phyloP scores from a whole-genome alignment of 2,113 vertebrate genomes.

The Nesogale talazaci region DNA sequence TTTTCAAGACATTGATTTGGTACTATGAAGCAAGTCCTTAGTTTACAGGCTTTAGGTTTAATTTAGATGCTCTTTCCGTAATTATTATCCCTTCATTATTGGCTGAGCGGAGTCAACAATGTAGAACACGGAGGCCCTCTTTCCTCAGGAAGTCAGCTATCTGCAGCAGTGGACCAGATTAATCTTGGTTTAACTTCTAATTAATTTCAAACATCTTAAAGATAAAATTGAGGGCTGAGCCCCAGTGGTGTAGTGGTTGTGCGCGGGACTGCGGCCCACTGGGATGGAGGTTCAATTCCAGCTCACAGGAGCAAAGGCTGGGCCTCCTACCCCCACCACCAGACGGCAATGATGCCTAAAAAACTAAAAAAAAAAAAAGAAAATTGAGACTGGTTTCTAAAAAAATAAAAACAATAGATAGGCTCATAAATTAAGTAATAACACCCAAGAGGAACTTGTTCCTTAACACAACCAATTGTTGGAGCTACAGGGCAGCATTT shows the following conservation, averaged over 20 bases:
- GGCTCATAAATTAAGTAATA: neutral
- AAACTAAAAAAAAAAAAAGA: too few relatives aligned
- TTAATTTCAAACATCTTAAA: slow-evolving; percentile 14
- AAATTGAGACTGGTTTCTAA: slow-evolving; percentile 34
- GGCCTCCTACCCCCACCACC: too few relatives aligned
- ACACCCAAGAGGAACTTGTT: neutral
- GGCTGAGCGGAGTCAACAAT: neutral
- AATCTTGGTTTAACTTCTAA: neutral
- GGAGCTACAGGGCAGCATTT: neutral
- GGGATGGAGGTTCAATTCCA: too few relatives aligned
- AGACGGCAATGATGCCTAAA: too few relatives aligned
- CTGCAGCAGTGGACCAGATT: neutral
- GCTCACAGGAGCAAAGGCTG: too few relatives aligned
- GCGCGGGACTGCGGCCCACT: too few relatives aligned
- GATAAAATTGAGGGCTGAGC: slow-evolving; percentile 36
- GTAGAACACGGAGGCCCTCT: neutral
- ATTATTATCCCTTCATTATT: neutral
- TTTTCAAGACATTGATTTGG: neutral
- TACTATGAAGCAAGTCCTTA: slow-evolving; percentile 5
- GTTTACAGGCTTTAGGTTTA: neutral
- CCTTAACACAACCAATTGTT: neutral
- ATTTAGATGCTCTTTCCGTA: neutral
- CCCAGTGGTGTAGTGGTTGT: too few relatives aligned
- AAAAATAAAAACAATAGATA: neutral
- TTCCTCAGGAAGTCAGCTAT: neutral